Percentiles rank a stretch among this genome's conserved stretches.
Conservation (phyloP, 37 sponge, comb jelly and placozoan genomes). For the Ianthella basta region DNA sequence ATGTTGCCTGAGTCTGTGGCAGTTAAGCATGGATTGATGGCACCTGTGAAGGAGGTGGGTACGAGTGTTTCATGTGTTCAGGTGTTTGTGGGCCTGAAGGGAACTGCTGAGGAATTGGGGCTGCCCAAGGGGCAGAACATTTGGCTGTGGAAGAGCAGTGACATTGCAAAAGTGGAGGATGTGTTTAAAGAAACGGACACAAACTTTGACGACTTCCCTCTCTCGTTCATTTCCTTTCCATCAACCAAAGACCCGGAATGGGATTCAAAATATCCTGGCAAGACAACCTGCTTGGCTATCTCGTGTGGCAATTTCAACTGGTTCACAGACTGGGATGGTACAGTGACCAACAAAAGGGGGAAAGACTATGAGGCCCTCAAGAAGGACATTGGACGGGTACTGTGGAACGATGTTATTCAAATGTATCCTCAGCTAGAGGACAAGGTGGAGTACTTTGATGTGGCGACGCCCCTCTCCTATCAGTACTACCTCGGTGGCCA, state of each 20-base stretch:
- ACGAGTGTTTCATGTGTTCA: slow-evolving; percentile 68
- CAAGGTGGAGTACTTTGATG: slow-evolving; percentile 82
- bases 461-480: slow-evolving; percentile 89
- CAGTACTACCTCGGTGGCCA: slow-evolving; percentile 69
- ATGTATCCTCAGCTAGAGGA: slow-evolving; percentile 88
- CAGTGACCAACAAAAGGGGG: slow-evolving; percentile 63
- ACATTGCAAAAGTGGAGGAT: slow-evolving; percentile 42
- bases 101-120: slow-evolving; percentile 77
- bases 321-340: slow-evolving; percentile 85
- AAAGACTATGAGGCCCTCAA: slow-evolving; percentile 81
- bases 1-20: slow-evolving; percentile 55
- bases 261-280: slow-evolving; percentile 75
- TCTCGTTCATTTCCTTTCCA: slow-evolving; percentile 91
- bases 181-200: slow-evolving; percentile 50
- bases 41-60: slow-evolving; percentile 27
- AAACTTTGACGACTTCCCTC: slow-evolving; percentile 51
- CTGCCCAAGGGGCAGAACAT: slow-evolving; percentile 62
- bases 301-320: slow-evolving; percentile 77
- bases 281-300: slow-evolving; percentile 79
- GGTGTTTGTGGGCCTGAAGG: slow-evolving; percentile 89
- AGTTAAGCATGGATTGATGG: slow-evolving; percentile 27
- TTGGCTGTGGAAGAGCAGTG: slow-evolving; percentile 70
- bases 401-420: slow-evolving; percentile 70
- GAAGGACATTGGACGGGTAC: slow-evolving; percentile 57
- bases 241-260: slow-evolving; percentile 91